Conservation (phyloP, 2,113 vertebrate genomes). For the Tachysurus fulvidraco region DNA sequence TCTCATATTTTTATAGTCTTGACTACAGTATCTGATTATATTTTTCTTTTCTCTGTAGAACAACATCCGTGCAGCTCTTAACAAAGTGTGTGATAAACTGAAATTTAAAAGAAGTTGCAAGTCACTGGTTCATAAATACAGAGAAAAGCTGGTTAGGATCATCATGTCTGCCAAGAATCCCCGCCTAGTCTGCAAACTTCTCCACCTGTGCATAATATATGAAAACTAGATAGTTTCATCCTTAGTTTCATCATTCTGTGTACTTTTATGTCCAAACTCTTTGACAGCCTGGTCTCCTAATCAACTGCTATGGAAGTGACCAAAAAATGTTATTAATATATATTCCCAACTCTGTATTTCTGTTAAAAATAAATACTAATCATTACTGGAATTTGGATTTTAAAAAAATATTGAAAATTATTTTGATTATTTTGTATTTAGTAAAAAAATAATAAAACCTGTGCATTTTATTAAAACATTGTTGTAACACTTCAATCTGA, state of each 20-base stretch:
- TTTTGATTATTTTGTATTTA: too few relatives aligned
- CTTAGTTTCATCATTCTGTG: neutral
- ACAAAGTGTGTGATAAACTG: neutral
- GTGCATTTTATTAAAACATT: too few relatives aligned
- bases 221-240: neutral
- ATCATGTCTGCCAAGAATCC: neutral
- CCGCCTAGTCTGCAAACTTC: neutral
- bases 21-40: neutral
- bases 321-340: neutral
- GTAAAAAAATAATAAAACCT: neutral
- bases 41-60: neutral
- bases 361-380: neutral
- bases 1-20: neutral
- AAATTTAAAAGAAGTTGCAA: neutral
- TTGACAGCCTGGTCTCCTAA: neutral
- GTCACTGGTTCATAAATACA: neutral
- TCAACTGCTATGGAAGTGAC: neutral
- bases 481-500: neutral
- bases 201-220: neutral
- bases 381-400: too few relatives aligned
- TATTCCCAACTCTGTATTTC: neutral
- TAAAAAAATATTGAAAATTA: too few relatives aligned
- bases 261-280: neutral
- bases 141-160: neutral
- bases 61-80: neutral